Percentiles rank a stretch among this genome's conserved stretches.
phyloP scores from a whole-genome alignment of 2,888 invertebrate genomes.

The Apeira syringaria region DNA sequence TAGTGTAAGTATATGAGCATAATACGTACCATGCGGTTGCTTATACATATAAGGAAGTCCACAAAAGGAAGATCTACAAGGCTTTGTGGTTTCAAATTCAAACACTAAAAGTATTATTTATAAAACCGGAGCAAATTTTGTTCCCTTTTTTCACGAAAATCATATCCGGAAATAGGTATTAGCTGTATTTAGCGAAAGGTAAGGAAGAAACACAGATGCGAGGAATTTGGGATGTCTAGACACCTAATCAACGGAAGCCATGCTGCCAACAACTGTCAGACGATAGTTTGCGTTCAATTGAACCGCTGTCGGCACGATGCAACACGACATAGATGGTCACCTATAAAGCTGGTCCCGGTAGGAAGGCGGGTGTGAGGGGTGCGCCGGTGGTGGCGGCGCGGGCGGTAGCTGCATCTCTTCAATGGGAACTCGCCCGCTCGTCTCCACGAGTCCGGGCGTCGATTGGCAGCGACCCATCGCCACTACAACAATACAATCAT shows the following conservation, averaged over 20 bases:
- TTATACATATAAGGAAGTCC: too few species aligned
- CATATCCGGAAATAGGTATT: too few species aligned
- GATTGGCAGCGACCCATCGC: slow-evolving; percentile 98
- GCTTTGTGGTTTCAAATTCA: too few species aligned
- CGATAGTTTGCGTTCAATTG: neutral
- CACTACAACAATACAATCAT: slow-evolving; percentile 81
- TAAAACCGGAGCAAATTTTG: too few species aligned
- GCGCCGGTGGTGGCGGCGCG: slow-evolving; percentile 64
- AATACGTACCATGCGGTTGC: too few species aligned
- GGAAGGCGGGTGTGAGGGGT: slow-evolving; percentile 75
- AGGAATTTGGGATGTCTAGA: neutral
- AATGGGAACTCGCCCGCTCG: slow-evolving; percentile 93
- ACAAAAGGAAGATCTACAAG: too few species aligned
- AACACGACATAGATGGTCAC: slow-evolving; percentile 38
- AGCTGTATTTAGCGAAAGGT: too few species aligned
- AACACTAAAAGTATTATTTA: too few species aligned
- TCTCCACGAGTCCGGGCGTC: slow-evolving; percentile 97
- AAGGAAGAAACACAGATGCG: too few species aligned
- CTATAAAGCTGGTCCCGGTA: slow-evolving; percentile 82
- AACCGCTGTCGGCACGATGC: slow-evolving; percentile 2
- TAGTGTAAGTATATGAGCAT: too few species aligned
- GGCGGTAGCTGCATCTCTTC: slow-evolving; percentile 84
- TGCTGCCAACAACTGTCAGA: slow-evolving; percentile 1
- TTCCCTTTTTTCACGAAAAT: too few species aligned
- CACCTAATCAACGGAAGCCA: neutral